These are phyloP conservation scores for Paradoxurus hermaphroditus DNA, from an alignment of 2,113 vertebrate species.

Conservation along the genomic window DNA sequence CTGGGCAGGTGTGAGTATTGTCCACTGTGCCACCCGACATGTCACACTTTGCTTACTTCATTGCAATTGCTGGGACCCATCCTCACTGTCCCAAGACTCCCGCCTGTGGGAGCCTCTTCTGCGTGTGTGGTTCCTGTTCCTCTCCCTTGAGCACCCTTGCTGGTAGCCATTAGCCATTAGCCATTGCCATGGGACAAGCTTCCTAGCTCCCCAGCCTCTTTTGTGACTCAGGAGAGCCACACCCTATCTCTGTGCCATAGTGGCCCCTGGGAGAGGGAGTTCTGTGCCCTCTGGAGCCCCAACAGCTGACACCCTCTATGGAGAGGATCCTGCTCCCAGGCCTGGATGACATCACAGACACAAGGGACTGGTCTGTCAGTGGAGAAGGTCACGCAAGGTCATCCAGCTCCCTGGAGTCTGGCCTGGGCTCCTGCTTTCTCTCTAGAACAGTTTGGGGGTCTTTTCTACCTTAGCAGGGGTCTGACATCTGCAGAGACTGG, in stretches of 20 bases:
- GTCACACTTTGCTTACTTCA: background rate
- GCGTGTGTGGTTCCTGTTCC: background rate
- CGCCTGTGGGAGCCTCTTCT: background rate
- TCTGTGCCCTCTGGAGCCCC: background rate
- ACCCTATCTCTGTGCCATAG: accelerated
- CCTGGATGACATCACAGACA: background rate
- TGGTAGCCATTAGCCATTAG: background rate
- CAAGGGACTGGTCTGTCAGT: background rate
- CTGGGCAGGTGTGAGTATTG: accelerated
- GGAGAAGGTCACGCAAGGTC: background rate
- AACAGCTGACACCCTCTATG: accelerated
- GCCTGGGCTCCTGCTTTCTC: background rate
- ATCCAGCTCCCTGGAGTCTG: background rate
- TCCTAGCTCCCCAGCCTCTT: accelerated
- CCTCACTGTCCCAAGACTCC: background rate
- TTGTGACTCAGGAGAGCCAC: background rate
- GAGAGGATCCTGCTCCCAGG: background rate
- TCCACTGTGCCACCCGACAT: accelerated
- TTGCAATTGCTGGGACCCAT: background rate
- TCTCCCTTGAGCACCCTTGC: background rate
- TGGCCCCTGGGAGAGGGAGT: background rate
- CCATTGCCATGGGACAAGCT: background rate
- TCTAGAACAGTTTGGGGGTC: background rate
- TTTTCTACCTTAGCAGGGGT: background rate
- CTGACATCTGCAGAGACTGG: background rate